Evolutionary conservation across 2,113 vertebrate species (phyloP).

Genomic region (Chrysemys picta): DNA sequence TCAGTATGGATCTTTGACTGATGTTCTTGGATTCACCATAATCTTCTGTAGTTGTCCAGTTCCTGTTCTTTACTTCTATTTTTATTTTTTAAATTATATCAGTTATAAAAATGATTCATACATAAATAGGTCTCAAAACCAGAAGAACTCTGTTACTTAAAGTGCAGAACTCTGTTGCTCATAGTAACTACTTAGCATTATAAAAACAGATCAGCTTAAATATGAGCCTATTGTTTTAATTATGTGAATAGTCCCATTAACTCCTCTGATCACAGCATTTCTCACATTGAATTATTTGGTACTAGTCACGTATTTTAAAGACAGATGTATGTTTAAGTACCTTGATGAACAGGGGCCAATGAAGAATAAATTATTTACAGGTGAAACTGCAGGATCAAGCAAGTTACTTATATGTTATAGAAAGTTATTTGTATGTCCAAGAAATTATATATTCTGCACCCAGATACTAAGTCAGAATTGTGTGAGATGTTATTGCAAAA

Average conservation of each 20-base stretch:
- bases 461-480: not conserved
- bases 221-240: not conserved
- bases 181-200: not conserved
- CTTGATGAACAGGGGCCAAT: not conserved
- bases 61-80: not conserved
- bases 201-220: not conserved
- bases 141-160: not conserved
- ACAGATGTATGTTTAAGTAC: not conserved
- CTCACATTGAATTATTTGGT: accelerated
- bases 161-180: not conserved
- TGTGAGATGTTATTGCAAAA: not conserved
- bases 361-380: not conserved
- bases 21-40: not conserved
- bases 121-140: not conserved
- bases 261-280: not conserved
- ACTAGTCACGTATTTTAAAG: not conserved
- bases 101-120: not conserved
- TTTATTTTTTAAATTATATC: not conserved
- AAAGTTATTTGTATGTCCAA: not conserved
- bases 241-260: not conserved
- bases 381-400: not conserved
- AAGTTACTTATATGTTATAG: not conserved
- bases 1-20: not conserved
- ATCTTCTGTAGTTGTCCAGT: not conserved
- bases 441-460: not conserved